Conservation (phyloP, 2,113 vertebrate genomes). For the Psammodynastes pulverulentus region DNA sequence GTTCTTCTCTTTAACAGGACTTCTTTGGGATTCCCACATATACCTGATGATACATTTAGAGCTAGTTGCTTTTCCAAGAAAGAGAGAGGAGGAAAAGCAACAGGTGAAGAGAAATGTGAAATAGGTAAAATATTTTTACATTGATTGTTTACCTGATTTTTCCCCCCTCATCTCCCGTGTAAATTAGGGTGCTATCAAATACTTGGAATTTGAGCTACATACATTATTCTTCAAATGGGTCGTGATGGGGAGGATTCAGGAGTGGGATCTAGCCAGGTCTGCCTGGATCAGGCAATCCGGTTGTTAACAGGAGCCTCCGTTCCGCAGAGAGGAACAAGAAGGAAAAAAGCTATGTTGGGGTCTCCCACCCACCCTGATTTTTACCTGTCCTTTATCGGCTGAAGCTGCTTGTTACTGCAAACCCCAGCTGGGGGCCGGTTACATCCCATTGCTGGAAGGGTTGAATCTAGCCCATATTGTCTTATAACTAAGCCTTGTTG, state of each 20-base stretch:
- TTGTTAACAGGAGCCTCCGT: no score
- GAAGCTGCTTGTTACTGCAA: no score
- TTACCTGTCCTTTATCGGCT: no score
- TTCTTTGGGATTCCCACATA: background rate
- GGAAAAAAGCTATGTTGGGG: no score
- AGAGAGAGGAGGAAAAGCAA: background rate
- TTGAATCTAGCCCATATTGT: background rate
- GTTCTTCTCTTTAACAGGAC: background rate
- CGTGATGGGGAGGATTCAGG: conserved; percentile 5
- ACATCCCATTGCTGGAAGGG: no score
- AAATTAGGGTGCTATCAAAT: background rate
- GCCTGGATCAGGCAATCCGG: no score
- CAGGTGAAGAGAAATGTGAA: background rate
- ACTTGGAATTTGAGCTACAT: conserved; percentile 6
- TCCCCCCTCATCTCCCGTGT: background rate
- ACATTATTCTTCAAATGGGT: conserved; percentile 12
- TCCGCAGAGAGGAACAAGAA: no score
- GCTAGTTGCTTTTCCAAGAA: background rate
- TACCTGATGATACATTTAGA: background rate
- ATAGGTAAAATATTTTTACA: background rate
- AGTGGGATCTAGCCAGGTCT: no score
- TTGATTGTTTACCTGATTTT: background rate
- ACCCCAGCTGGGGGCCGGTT: no score
- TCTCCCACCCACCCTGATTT: no score
- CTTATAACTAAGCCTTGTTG: conserved; percentile 21